Conservation (phyloP, 1,140 invertebrate genomes). For the Drosophila rufa region DNA sequence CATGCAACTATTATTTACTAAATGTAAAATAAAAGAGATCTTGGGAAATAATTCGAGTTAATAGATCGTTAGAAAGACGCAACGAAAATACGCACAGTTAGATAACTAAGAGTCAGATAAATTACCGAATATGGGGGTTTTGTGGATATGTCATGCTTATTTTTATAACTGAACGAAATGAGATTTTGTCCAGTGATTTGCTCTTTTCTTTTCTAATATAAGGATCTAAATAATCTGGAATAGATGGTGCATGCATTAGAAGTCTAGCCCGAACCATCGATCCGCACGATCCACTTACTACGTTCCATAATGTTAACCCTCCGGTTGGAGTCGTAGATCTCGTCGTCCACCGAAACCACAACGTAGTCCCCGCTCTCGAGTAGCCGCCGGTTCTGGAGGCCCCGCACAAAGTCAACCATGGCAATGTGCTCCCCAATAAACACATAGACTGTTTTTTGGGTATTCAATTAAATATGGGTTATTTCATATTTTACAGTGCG, state of each 20-base stretch:
- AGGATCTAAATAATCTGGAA: constrained; percentile 89
- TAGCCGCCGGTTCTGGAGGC: constrained; percentile 88
- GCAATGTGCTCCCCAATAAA: constrained; percentile 94
- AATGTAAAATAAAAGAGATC: constrained; percentile 2
- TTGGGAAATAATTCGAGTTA: constrained; percentile 7
- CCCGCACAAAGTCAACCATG: constrained; percentile 91
- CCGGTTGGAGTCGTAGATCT: constrained; percentile 91
- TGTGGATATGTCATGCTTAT: constrained; percentile 90
- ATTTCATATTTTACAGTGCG: neutral
- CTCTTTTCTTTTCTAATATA: constrained; percentile 87
- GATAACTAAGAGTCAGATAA: constrained; percentile 60
- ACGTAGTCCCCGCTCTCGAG: constrained; percentile 92
- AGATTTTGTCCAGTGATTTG: constrained; percentile 86
- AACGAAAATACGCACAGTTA: constrained; percentile 39
- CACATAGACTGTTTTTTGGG: constrained; percentile 90
- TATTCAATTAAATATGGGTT: constrained; percentile 40
- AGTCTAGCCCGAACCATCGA: constrained; percentile 17
- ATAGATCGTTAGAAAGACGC: constrained; percentile 20
- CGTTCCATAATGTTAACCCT: constrained; percentile 88
- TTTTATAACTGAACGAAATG: constrained; percentile 90
- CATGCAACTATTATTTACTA: constrained; percentile 20
- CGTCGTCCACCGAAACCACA: constrained; percentile 94
- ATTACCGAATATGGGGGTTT: constrained; percentile 89
- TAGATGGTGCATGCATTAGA: constrained; percentile 80
- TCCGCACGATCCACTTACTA: constrained; percentile 86